Evolutionary conservation across 2,888 invertebrate species (phyloP), one percentile per base, ranked within the genome.

Genomic region (Drosophila eohydei): DNA sequence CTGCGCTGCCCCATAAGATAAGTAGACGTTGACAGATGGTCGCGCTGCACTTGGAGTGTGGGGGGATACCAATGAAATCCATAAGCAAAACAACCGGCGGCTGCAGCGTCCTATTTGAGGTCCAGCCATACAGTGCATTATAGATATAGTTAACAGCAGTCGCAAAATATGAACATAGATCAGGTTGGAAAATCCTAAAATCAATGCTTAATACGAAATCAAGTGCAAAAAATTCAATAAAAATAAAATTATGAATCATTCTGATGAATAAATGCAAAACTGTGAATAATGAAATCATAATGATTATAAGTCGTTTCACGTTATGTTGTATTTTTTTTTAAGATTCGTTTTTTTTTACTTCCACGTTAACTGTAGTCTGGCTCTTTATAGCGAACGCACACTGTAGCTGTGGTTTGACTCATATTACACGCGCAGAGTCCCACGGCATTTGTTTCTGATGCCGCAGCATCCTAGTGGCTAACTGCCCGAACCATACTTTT

Each of bases 401-500:
- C 63, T 48, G 63, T 54, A 54, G 34, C 3, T 41, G 41, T 8
- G 41, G 9, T 50, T 34, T 36, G 36, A 4, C 14, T 36, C 38
- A 16, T 46, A 28, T 28, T 26, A 40, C 9, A 38, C 34, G 41
- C 46, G 26, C 32, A 38, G 46, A 46, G n/a, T 54, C 11, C 40
- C 12, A 36, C 30, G 51, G n/a, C 30, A 28, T 61, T 65, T 61
- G 61, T 61, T 51, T 21, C 21, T 36, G 44, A n/a, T 16, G 38
- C 63, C 30, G 16, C 48, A 46, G 32, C 63, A 16, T 66, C 65
- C 63, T 43, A 34, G 14, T 30, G 16, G 9, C 41, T 32, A 48
- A 14, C 28, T 46, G 62, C 44, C 12, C 40, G 21, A 65, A 62
- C n/a, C 11, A 32, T 26, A 11, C n/a, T 0, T 82, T 88, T 89